A percentile compares a stretch with the other conserved stretches of the same genome.
Evolutionary conservation across 2,113 vertebrate genomes (phyloP).

Genomic region (Sula dactylatra): DNA sequence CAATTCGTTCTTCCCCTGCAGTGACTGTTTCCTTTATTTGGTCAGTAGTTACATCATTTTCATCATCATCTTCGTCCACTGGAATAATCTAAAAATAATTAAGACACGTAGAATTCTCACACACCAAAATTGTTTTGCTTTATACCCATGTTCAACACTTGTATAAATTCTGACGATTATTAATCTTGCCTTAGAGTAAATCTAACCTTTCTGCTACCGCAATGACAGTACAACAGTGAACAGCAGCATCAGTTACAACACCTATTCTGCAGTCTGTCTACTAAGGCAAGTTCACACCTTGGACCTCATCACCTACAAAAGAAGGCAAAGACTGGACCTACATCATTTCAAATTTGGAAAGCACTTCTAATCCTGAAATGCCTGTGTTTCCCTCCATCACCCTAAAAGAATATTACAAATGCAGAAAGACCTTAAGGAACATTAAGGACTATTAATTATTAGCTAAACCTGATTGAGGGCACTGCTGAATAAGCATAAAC

Average conservation of each 20-base stretch:
- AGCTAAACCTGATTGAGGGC: neutral
- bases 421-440: neutral
- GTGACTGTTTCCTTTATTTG: conserved; percentile 38
- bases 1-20: conserved; percentile 21
- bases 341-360: neutral
- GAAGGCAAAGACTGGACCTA: neutral
- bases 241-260: neutral
- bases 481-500: neutral
- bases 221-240: neutral
- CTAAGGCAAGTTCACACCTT: neutral
- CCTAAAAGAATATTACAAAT: neutral
- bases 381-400: neutral
- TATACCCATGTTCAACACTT: neutral
- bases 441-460: neutral
- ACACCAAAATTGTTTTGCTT: neutral
- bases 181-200: neutral
- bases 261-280: neutral
- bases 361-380: neutral
- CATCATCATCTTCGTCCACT: conserved; percentile 45
- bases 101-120: neutral
- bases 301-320: neutral
- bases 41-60: neutral
- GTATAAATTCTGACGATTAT: neutral
- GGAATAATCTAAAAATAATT: conserved; percentile 49
- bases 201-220: neutral